These are phyloP conservation scores for Brevipalpus yothersi DNA, from an alignment of 1,140 invertebrate genomes.

Conservation along the genomic window DNA sequence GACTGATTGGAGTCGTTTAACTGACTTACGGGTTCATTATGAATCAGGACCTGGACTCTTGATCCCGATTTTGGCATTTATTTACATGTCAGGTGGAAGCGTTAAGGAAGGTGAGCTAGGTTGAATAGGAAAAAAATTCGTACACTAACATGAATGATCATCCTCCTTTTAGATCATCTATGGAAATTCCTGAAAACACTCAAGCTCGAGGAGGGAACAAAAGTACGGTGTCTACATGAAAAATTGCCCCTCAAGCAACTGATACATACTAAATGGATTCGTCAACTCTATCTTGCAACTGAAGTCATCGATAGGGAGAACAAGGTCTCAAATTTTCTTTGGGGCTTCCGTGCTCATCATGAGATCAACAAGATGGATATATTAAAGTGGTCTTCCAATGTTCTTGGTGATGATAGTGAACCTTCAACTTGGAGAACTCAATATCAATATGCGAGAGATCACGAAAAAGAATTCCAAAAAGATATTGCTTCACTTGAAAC, in stretches of 20 bases:
- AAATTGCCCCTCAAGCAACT: background rate
- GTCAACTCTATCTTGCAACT: background rate
- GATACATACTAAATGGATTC: background rate
- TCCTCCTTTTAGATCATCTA: background rate
- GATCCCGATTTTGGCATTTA: background rate
- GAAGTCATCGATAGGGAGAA: background rate
- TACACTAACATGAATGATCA: background rate
- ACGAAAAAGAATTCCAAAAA: background rate
- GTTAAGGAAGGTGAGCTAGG: background rate
- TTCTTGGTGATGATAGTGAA: background rate
- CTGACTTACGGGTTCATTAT: background rate
- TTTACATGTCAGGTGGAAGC: background rate
- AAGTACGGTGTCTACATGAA: background rate
- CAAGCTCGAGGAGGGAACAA: background rate
- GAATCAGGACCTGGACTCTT: background rate
- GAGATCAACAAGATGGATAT: background rate
- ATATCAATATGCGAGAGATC: background rate
- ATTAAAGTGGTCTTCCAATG: background rate
- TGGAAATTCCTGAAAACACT: constrained; percentile 1
- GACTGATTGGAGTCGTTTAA: no score
- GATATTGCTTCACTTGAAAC: background rate
- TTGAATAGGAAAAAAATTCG: background rate
- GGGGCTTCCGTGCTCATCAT: constrained; percentile 1
- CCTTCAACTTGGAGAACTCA: background rate
- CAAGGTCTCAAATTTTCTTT: background rate